Evolutionary conservation across 2,113 vertebrate genomes (phyloP), one percentile per base, ranked within the genome.

Genomic region (Alectura lathami): DNA sequence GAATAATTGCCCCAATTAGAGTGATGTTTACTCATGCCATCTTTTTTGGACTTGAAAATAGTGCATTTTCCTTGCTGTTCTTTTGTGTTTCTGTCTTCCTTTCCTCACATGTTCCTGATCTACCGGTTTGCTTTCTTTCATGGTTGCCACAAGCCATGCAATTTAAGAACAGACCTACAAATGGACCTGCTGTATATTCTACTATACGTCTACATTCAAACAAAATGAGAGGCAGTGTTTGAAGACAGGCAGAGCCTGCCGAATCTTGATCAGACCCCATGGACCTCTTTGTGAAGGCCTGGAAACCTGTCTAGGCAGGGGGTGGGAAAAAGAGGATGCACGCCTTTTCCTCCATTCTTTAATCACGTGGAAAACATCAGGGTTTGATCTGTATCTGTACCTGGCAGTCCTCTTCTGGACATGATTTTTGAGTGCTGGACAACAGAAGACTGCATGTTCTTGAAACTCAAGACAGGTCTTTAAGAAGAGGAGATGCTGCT

Each of bases 1-100:
- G 77, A 88, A 91, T 74, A 85, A 80, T 86, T 85, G 48, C 26
- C 91, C 51, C 73, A 93, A 81, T 93, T 93, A 95, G 72, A 87
- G 29, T 91, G 90, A 86, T 83, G n/a, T 88, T 94, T 85, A 64
- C 88, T 32, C 79, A 86, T 51, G 81, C 17, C 43, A 84, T 88
- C 62, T 82, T 23, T 63, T 59, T 29, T 54, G 11, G n/a, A 60
- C 80, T 83, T 68, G 47, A 86, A 75, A 68, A 75, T 75, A 36
- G 11, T n/a, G 2, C 87, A 29, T 32, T 91, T 47, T 81, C 66
- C 62, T 91, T 77, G 23, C 64, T 92, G 42, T 30, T 73, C 24
- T 92, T 87, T 89, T 89, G 68, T 81, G 45, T 26, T 36, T 77
- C 85, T 89, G n/a, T 91, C 38, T 94, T 91, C 48, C 30, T 77